Conservation (phyloP, 2,113 vertebrate species). For the Lipophrys pholis region DNA sequence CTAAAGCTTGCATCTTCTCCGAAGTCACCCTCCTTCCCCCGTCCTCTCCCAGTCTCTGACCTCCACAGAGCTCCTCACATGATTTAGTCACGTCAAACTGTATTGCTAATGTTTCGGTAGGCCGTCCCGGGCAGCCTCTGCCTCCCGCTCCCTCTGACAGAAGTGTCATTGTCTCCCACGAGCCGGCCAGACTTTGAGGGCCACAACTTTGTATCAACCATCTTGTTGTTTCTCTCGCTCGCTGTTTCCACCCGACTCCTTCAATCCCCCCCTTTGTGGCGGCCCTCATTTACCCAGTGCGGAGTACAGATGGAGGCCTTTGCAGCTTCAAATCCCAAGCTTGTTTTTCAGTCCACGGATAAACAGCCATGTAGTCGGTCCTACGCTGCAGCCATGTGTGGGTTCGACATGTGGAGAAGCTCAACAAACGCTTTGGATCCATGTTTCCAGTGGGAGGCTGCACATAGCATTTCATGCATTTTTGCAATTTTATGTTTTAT, state of each 20-base stretch:
- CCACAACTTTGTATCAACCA: conserved; percentile 63
- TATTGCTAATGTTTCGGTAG: conserved; percentile 60
- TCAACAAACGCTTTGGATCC: conserved; percentile 14
- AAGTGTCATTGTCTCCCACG: conserved; percentile 65
- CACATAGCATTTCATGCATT: conserved; percentile 7
- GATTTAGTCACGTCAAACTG: conserved; percentile 33
- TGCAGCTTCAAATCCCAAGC: conserved; percentile 27
- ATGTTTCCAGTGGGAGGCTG: conserved; percentile 39
- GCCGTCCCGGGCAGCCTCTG: conserved; percentile 38
- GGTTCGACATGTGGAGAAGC: conserved; percentile 46
- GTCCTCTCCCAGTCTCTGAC: conserved; percentile 30
- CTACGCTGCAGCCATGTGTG: conserved; percentile 45
- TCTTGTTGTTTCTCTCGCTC: conserved; percentile 64
- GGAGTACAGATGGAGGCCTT: conserved; percentile 60
- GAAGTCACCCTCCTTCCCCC: conserved; percentile 61
- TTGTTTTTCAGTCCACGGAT: conserved; percentile 21
- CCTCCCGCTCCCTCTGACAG: conserved; percentile 55
- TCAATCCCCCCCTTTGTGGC: conserved; percentile 75
- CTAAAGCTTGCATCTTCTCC: conserved; percentile 26
- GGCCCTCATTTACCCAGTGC: conserved; percentile 45
- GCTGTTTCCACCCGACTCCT: conserved; percentile 35
- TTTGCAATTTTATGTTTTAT: background rate
- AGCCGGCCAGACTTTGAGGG: conserved; percentile 42
- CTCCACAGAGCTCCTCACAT: conserved; percentile 38
- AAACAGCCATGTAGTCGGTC: conserved; percentile 22